Base-by-base conservation (phyloP, 2,888 invertebrate genomes). In the Eledona agricola region DNA sequence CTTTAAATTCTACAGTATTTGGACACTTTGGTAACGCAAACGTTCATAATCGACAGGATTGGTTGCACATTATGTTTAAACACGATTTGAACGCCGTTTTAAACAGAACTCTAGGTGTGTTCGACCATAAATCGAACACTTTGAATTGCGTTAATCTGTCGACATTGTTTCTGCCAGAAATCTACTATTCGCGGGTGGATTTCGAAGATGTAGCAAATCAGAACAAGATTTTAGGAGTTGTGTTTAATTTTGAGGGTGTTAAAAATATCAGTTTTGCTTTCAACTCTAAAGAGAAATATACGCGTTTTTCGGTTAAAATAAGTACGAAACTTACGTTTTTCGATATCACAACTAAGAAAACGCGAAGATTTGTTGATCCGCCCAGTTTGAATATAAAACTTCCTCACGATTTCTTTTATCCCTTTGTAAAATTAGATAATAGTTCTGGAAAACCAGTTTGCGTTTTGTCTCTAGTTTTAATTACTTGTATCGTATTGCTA, bases 401-500 rank as follows among this genome's bases (percentile, higher is more conserved):
- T 34, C 85, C 85, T 1, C 73, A 79, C 52, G 84, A 85, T 69
- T 86, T 86, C 71, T 86, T 85, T 71, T 85, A 85, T 66, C 85
- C 86, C 1, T 82, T 82, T 59, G 61, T 75, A 20, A 72, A 69
- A 63, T 46, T 73, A 12, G 64, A 66, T 31, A 72, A 66, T 51
- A 51, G 52, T 17, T 34, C 3, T 7, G 12, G 6, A 5, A 45
- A n/a, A 17, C 6, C 10, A 31, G 6, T 2, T 11, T 4, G 19
- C 20, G 20, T 19, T 35, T 10, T 6, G 29, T 7, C 12, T 29
- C 7, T 34, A 29, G 12, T 29, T 12, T 11, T 11, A 10, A 22
- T 35, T 11, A 20, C 5, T 38, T n/a, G 23, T 7, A 25, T 38
- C n/a, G n/a, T 7, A 3, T 38, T 23, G 7, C 38, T 15, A 9